Conservation (phyloP, 2,888 invertebrate species). For the Heteropelma amictum region DNA sequence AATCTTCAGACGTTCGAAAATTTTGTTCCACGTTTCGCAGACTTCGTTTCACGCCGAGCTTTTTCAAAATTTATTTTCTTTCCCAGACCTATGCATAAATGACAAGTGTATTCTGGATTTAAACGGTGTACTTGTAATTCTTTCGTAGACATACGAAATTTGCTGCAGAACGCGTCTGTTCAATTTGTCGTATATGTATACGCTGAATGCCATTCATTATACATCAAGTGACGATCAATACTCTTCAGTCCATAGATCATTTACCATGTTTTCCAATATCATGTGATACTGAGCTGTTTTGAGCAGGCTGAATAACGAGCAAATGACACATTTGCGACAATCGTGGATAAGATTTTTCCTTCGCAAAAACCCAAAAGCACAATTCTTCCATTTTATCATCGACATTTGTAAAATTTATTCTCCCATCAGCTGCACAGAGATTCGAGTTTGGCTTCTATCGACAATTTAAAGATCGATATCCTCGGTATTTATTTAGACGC, state of each 20-base stretch:
- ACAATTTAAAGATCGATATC: slow-evolving; percentile 47
- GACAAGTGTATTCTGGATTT: no score
- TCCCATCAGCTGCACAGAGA: slow-evolving; percentile 21
- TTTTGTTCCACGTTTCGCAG: no score
- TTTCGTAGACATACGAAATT: no score
- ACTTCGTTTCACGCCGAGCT: no score
- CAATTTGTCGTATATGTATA: no score
- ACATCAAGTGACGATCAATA: no score
- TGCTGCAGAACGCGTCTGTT: no score
- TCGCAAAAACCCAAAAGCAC: background rate
- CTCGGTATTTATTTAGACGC: slow-evolving; percentile 43
- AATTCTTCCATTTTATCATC: slow-evolving; percentile 16
- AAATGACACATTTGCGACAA: background rate
- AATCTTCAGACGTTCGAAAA: no score
- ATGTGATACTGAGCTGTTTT: background rate
- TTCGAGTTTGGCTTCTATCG: slow-evolving; percentile 4
- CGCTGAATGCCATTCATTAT: no score
- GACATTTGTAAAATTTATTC: slow-evolving; percentile 44
- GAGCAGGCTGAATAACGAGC: background rate
- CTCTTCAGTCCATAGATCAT: background rate
- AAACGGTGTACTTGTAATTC: no score
- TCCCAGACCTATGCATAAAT: no score
- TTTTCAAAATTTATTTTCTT: no score
- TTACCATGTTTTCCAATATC: background rate
- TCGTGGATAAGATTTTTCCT: background rate